Percentiles rank a stretch among this genome's conserved stretches.
These are phyloP conservation scores for Cotesia typhae DNA, from an alignment of 1,140 invertebrate species.

Conservation along the genomic window DNA sequence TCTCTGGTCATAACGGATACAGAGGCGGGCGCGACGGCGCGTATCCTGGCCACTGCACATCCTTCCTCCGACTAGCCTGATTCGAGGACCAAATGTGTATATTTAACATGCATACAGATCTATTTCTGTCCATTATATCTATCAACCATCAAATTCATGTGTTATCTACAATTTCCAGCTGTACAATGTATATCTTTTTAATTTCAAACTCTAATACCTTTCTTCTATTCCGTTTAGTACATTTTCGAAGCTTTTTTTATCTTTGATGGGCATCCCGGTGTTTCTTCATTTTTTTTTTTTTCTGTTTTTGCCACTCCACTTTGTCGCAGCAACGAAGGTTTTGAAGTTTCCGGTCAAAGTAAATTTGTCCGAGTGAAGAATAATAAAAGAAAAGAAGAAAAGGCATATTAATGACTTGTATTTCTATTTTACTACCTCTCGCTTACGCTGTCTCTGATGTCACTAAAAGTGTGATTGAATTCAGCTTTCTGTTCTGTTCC, in stretches of 20 bases:
- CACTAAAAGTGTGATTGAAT: constrained; percentile 24
- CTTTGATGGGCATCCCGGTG: background rate
- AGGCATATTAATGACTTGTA: background rate
- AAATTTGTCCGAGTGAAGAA: constrained; percentile 20
- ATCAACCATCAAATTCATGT: background rate
- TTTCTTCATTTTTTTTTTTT: background rate
- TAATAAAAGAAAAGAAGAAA: constrained; percentile 27
- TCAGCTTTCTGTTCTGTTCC: constrained; percentile 5
- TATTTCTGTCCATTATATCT: background rate
- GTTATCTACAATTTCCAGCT: constrained; percentile 6
- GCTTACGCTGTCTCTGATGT: constrained; percentile 32
- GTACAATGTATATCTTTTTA: background rate
- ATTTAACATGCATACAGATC: background rate
- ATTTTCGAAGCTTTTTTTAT: background rate
- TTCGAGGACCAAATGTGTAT: constrained; percentile 2
- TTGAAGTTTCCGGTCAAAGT: constrained; percentile 20
- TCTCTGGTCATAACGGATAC: constrained; percentile 20
- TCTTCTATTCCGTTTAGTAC: background rate
- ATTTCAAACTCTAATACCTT: background rate
- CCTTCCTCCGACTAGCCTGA: constrained; percentile 6
- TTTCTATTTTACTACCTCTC: constrained; percentile 7
- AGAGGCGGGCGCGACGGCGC: constrained; percentile 19
- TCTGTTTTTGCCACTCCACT: background rate
- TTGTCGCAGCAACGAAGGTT: background rate
- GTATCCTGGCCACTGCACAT: constrained; percentile 28